These are phyloP conservation scores for Monomorium pharaonis DNA, from an alignment of 1,140 invertebrate species.

Conservation along the genomic window DNA sequence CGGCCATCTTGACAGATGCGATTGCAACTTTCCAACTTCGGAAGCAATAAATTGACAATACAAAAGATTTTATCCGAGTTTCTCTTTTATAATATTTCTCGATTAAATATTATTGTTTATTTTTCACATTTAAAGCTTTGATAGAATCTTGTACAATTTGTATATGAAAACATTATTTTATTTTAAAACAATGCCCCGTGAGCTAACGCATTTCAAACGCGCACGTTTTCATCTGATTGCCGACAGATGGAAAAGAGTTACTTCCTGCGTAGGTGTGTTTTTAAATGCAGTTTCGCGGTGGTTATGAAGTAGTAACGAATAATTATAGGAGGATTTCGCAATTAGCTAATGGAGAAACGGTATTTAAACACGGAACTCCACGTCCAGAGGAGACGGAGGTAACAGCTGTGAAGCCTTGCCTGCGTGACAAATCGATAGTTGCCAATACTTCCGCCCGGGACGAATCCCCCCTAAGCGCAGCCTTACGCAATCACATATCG, in stretches of 20 bases:
- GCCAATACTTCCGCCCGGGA: slow-evolving; percentile 36
- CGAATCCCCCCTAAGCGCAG: slow-evolving; percentile 5
- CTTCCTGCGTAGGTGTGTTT: background rate
- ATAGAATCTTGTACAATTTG: background rate
- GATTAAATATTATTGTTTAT: background rate
- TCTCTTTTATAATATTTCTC: background rate
- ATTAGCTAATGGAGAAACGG: slow-evolving; percentile 35
- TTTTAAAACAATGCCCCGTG: background rate
- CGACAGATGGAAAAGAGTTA: background rate
- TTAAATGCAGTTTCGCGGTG: background rate
- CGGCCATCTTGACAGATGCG: background rate
- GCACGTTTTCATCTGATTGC: background rate
- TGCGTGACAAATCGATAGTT: slow-evolving; percentile 56
- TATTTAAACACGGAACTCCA: slow-evolving; percentile 45
- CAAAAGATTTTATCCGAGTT: background rate
- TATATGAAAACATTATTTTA: background rate
- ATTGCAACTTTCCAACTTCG: background rate
- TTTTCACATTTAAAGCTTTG: background rate
- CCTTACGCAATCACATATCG: background rate
- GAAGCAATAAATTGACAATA: background rate
- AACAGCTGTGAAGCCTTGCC: slow-evolving; percentile 74
- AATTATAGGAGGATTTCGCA: slow-evolving; percentile 3
- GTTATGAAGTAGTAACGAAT: background rate
- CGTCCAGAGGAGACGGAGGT: background rate
- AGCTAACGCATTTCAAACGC: background rate